Conservation (phyloP, 2,797 vertebrate species). For the Pristis pectinata region DNA sequence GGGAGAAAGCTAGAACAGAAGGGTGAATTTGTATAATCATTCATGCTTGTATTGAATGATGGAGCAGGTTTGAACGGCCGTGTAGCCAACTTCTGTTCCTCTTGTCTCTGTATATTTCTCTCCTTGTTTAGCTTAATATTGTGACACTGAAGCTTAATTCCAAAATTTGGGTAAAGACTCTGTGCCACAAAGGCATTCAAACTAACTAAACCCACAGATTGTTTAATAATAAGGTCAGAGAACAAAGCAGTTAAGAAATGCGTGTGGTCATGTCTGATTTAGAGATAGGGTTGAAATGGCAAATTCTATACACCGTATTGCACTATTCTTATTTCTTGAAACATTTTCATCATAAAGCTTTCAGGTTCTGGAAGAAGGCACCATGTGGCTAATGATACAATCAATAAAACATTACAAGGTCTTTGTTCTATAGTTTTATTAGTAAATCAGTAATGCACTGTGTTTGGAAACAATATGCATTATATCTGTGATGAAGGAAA, state of each 20-base stretch:
- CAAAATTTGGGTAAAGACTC: background rate
- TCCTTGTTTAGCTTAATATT: background rate
- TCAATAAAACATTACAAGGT: background rate
- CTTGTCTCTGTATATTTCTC: too few relatives aligned
- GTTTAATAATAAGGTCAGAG: background rate
- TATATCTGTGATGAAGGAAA: slow-evolving; percentile 8
- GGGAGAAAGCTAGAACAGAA: too few relatives aligned
- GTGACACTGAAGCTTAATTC: background rate
- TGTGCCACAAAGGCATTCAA: background rate
- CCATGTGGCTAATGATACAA: background rate
- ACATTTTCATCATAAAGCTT: background rate
- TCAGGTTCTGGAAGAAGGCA: background rate
- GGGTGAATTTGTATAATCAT: too few relatives aligned
- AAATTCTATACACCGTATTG: background rate
- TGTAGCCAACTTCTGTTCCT: too few relatives aligned
- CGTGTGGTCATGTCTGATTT: background rate
- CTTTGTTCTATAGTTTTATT: slow-evolving; percentile 36
- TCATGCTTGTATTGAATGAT: too few relatives aligned
- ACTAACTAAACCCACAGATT: background rate
- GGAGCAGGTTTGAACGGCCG: too few relatives aligned
- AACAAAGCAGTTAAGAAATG: too few relatives aligned
- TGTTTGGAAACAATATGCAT: slow-evolving; percentile 35
- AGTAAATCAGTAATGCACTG: slow-evolving; percentile 36
- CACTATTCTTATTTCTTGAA: background rate
- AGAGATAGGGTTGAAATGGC: background rate